Conservation (phyloP, 2,797 vertebrate genomes). For the Urophycis tenuis region DNA sequence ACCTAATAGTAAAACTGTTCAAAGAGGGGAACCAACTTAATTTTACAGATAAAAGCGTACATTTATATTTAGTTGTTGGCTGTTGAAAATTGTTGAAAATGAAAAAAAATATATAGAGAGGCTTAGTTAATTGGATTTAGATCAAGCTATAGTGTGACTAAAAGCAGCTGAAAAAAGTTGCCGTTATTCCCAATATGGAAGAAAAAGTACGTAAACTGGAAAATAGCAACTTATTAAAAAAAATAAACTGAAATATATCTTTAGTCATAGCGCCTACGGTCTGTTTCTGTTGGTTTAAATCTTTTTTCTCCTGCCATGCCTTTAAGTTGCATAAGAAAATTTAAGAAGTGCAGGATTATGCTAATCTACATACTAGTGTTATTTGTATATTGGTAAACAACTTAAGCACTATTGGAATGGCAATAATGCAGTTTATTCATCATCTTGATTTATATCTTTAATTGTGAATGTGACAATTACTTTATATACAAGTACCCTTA, state of each 20-base stretch:
- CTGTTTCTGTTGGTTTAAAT: constrained; percentile 48
- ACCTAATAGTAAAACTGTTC: neutral
- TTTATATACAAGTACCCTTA: neutral
- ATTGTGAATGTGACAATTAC: neutral
- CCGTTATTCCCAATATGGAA: constrained; percentile 30
- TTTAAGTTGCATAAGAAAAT: constrained; percentile 29
- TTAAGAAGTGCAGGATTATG: constrained; percentile 45
- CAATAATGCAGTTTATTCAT: neutral
- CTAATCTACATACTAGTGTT: constrained; percentile 35
- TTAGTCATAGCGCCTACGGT: constrained; percentile 50
- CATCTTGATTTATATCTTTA: neutral
- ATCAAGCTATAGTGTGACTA: constrained; percentile 42
- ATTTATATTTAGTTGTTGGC: constrained; percentile 44
- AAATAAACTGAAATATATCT: constrained; percentile 40
- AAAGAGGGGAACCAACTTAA: constrained; percentile 29
- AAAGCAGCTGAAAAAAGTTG: constrained; percentile 37
- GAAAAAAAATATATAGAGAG: constrained; percentile 36
- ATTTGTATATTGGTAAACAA: constrained; percentile 44
- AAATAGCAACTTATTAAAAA: constrained; percentile 44
- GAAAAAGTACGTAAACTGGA: constrained; percentile 30
- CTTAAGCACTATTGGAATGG: neutral
- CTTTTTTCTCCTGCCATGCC: constrained; percentile 30
- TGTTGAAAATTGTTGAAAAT: constrained; percentile 36
- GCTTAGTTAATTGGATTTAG: constrained; percentile 59
- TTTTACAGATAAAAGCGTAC: constrained; percentile 38